Evolutionary conservation across 2,113 vertebrate species (phyloP).

Genomic region (Cyanoramphus novaezelandiae): DNA sequence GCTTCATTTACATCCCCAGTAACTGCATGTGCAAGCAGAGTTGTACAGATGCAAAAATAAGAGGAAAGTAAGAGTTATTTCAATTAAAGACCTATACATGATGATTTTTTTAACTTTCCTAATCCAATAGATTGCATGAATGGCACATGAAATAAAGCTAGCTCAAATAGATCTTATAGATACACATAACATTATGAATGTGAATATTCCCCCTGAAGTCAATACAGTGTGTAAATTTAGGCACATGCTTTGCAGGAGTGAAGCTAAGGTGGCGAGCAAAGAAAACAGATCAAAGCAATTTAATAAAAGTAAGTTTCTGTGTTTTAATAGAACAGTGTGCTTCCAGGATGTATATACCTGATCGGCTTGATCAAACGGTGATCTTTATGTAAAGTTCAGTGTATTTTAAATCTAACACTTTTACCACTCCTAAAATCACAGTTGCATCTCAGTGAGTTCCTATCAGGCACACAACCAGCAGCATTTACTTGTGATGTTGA

Average conservation of each 20-base stretch:
- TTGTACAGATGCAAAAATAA: not conserved
- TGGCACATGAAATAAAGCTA: not conserved
- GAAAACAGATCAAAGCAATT: not conserved
- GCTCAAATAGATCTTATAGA: not conserved
- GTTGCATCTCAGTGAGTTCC: not conserved
- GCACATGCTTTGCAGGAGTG: not conserved
- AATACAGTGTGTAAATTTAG: not conserved
- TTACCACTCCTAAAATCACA: not conserved
- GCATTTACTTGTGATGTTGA: not conserved
- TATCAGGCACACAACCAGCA: not conserved
- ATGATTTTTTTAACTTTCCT: not conserved
- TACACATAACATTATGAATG: not conserved
- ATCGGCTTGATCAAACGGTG: not conserved
- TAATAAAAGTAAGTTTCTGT: not conserved
- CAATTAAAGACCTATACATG: not conserved
- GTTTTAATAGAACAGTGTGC: not conserved
- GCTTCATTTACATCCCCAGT: not conserved
- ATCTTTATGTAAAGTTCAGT: not conserved
- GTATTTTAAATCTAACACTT: not conserved
- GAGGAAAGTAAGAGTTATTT: not conserved
- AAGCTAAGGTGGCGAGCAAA: not conserved
- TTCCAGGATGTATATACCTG: not conserved
- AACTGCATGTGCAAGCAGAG: not conserved
- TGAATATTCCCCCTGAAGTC: not conserved
- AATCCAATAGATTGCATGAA: not conserved